Evolutionary conservation across 2,113 vertebrate species (phyloP), one percentile per base, ranked within the genome.

Genomic region (Illadopsis cleaveri): DNA sequence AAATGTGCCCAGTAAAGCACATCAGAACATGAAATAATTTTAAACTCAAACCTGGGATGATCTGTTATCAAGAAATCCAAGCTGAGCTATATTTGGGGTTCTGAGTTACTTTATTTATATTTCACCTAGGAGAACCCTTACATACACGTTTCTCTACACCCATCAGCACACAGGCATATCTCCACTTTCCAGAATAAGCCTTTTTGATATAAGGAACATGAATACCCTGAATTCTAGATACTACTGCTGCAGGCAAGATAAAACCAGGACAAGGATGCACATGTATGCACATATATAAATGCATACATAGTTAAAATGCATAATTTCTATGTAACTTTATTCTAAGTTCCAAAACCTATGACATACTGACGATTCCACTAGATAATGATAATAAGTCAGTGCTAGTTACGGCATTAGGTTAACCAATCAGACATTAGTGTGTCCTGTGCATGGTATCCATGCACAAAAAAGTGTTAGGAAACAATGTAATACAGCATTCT

Each of bases 21-120:
- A 93, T 64, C 53, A 81, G 68, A 95, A 81, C 17, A 19, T 38
- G 38, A 93, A 95, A 89, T 1, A 19, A 76, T 87, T 96, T 56
- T 40, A 84, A 68, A 62, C 40, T 77, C 72, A 86, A 95, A 89
- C 58, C 22, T 69, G 45, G 38, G 82, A 87, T 91, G 84, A 87
- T 78, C 58, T 86, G 45, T 60, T 90, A 95, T 80, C 72, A 56
- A 86, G 82, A 86, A 79, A 90, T 48, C 35, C 85, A 84, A 94
- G 66, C 89, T 81, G 80, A 93, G 65, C 86, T 95, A 68, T 89
- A 89, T 81, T 89, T 94, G 81, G 56, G 77, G 1, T 91, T 89
- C 80, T 90, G 66, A 86, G 58, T 73, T 90, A 48, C 62, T 95
- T 92, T 75, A 88, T 64, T 83, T 87, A 33, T 81, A 66, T 73